Evolutionary conservation across 2,113 vertebrate species (phyloP).

Genomic region (Paramormyrops kingsleyae): DNA sequence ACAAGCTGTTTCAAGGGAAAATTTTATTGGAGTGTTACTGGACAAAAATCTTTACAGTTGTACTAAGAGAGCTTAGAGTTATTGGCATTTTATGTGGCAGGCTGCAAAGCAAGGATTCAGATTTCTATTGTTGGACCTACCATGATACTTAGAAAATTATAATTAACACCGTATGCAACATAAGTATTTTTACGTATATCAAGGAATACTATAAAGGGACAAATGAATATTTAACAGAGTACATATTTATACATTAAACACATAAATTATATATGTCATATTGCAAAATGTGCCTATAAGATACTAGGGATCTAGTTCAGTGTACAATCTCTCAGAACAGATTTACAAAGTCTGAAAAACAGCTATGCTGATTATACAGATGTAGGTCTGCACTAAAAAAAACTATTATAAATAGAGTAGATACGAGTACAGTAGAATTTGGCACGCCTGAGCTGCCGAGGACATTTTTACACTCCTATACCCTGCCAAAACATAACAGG

Average conservation of each 20-base stretch:
- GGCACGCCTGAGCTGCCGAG: not conserved
- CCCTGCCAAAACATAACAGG: not conserved
- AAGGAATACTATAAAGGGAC: not conserved
- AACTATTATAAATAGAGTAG: not conserved
- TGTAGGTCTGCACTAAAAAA: not conserved
- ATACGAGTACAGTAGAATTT: not conserved
- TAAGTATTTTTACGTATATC: not conserved
- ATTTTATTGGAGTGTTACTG: not conserved
- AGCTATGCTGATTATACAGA: not conserved
- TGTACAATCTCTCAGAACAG: not conserved
- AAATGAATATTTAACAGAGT: not conserved
- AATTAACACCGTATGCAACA: not conserved
- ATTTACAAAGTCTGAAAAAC: not conserved
- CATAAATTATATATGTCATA: not conserved
- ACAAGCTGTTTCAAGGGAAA: not conserved
- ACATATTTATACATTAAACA: not conserved
- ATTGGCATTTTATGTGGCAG: not conserved
- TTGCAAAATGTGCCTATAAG: not conserved
- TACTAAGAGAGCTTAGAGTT: not conserved
- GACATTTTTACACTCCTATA: not conserved
- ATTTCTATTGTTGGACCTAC: not conserved
- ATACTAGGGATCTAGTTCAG: not conserved
- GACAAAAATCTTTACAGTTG: not conserved
- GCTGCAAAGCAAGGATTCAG: not conserved
- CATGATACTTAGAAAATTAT: not conserved